Evolutionary conservation across 2,113 vertebrate genomes (phyloP), one percentile per base, ranked within the genome.

Genomic region (Tychaedon coryphoeus): DNA sequence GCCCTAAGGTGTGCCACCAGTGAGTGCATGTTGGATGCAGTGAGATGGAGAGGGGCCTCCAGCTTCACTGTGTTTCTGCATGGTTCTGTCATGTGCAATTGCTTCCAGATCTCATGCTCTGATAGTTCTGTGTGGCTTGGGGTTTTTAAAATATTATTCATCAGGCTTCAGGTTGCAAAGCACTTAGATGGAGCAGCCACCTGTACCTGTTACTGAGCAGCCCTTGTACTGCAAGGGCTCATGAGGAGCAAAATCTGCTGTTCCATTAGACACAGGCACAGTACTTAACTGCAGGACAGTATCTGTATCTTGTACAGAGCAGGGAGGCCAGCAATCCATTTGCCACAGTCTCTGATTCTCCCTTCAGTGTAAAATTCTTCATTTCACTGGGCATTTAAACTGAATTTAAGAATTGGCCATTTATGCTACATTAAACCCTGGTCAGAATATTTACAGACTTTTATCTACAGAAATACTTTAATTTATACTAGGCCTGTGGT

Each of bases 271-370:
- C 45, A 54, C 10, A 62, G 20, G 38, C 25, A 15, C 50, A 29
- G 14, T 53, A 15, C 31, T 65, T 60, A 43, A 19, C 36, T 73
- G 57, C 67, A 72, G 40, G 50, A 5, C 26, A 73, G 10, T 3
- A 6, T 31, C 51, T 0, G 0, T 36, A 6, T 34, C 58, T 76
- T 4, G 0, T 33, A 25, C 31, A 36, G 45, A 57, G 38, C 69
- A 87, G n/a, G 34, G 72, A 74, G n/a, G 66, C 12, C 58, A 43
- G 20, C 24, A 72, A 3, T 48, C 48, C 7, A 5, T 71, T 71
- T 66, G 38, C 45, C 38, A 22, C 24, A 70, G 47, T 48, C 67
- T 45, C 33, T 31, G 42, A 19, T 28, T 73, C 70, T 77, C 47
- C 60, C 38, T 74, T 53, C 7, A 8, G 11, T 23, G 28, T 34